Conservation (phyloP, 2,888 invertebrate genomes). For the Mythimna pallens region DNA sequence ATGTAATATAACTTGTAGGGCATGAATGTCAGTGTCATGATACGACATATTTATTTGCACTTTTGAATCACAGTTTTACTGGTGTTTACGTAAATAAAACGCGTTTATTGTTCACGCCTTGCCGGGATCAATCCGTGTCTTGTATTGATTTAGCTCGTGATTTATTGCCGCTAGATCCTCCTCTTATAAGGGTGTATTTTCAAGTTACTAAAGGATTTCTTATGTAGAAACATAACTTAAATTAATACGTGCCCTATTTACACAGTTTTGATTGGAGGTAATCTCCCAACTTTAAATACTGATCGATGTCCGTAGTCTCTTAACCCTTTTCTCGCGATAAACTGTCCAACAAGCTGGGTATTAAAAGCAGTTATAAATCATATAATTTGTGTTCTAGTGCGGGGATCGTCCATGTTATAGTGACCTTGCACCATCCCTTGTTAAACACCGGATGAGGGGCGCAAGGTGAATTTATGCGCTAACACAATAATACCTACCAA, state of each 20-base stretch:
- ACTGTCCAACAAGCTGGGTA: conserved; percentile 57
- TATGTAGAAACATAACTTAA: conserved; percentile 59
- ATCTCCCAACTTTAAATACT: conserved; percentile 67
- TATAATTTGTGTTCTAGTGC: conserved; percentile 65
- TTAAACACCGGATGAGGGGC: conserved; percentile 71
- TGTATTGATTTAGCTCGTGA: conserved; percentile 75
- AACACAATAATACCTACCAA: conserved; percentile 70
- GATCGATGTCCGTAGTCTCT: conserved; percentile 67
- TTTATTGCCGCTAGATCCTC: conserved; percentile 72
- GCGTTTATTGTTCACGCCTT: conserved; percentile 39
- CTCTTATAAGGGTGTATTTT: conserved; percentile 67
- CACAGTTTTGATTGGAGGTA: conserved; percentile 69
- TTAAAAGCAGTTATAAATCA: conserved; percentile 72
- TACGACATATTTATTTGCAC: conserved; percentile 22
- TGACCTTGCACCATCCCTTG: conserved; percentile 78
- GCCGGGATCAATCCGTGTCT: conserved; percentile 47
- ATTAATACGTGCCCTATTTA: conserved; percentile 69
- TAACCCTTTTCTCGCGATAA: conserved; percentile 74
- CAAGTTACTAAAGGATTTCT: conserved; percentile 70
- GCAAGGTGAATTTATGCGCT: conserved; percentile 75
- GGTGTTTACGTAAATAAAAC: conserved; percentile 45
- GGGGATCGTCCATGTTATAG: conserved; percentile 67
- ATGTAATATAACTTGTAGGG: conserved; percentile 11
- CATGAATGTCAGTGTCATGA: conserved; percentile 28
- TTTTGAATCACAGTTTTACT: conserved; percentile 37